phyloP scores from a whole-genome alignment of 1,140 invertebrate genomes.

The Venturia canescens region DNA sequence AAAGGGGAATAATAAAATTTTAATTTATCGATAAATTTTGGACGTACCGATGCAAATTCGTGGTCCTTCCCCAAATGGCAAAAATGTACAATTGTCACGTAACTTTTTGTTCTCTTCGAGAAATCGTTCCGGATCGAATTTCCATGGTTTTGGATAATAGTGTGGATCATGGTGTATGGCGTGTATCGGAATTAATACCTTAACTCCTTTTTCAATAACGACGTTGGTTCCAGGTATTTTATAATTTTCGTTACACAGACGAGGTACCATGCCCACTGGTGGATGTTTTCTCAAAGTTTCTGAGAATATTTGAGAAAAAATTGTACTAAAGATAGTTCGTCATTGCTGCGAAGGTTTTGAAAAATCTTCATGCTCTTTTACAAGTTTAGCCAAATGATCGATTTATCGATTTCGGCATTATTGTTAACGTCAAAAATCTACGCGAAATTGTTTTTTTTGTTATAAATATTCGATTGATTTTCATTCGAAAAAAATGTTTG shows the following conservation, averaged over 20 bases:
- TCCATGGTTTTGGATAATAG: conserved; percentile 80
- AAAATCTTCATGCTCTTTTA: too few relatives aligned
- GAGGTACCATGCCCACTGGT: conserved; percentile 72
- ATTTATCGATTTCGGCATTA: too few relatives aligned
- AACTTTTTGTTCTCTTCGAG: conserved; percentile 72
- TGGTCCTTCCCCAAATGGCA: conserved; percentile 82
- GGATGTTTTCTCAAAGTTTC: conserved; percentile 78
- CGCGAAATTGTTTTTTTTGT: too few relatives aligned
- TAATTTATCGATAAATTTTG: too few relatives aligned
- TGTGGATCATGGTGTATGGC: conserved; percentile 77
- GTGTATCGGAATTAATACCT: conserved; percentile 75
- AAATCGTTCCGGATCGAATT: conserved; percentile 83
- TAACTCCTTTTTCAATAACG: conserved; percentile 74
- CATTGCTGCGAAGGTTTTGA: too few relatives aligned
- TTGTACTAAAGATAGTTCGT: too few relatives aligned
- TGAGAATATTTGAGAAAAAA: conserved; percentile 47
- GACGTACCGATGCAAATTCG: conserved; percentile 80
- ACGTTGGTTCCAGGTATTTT: conserved; percentile 74
- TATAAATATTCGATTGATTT: too few relatives aligned
- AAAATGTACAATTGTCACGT: conserved; percentile 71
- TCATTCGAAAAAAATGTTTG: too few relatives aligned
- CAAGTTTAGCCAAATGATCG: too few relatives aligned
- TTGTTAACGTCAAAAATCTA: too few relatives aligned
- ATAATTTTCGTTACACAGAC: conserved; percentile 73
- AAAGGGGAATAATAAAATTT: too few relatives aligned